Conservation (phyloP, 1,140 invertebrate species). For the Adelges cooleyi region DNA sequence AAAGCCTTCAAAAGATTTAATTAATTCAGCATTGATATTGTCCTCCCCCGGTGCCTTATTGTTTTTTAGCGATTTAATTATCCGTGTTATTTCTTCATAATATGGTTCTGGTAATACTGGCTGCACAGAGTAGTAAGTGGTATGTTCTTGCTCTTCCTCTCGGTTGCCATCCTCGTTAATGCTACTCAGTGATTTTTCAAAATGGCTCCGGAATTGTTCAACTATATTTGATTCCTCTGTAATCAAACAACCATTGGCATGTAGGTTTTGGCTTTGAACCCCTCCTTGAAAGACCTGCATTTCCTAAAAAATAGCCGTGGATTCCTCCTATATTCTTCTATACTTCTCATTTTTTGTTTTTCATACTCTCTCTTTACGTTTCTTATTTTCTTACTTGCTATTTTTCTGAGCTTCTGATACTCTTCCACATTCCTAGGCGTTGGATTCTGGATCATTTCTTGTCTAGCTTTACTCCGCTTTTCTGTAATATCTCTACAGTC, state of each 20-base stretch:
- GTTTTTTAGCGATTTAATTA: neutral
- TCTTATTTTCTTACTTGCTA: neutral
- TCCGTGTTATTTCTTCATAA: neutral
- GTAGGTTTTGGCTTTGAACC: neutral
- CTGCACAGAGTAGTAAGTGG: neutral
- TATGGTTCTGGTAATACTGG: neutral
- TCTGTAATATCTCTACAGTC: neutral
- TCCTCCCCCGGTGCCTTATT: neutral
- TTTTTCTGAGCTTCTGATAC: neutral
- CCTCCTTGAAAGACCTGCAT: neutral
- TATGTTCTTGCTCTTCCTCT: neutral
- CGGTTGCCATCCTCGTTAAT: neutral
- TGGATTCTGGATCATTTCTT: neutral
- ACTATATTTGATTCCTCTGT: neutral
- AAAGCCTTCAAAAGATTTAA: neutral
- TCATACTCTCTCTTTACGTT: neutral
- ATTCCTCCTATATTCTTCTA: neutral
- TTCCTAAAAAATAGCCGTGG: neutral
- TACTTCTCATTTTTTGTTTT: neutral
- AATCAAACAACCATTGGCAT: neutral
- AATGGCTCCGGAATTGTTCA: neutral
- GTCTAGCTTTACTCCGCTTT: neutral
- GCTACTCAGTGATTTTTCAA: neutral
- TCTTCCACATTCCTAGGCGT: neutral
- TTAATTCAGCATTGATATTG: neutral